These are phyloP conservation scores for Parnassius glacialis DNA, from an alignment of 2,888 invertebrate species.

Conservation along the genomic window DNA sequence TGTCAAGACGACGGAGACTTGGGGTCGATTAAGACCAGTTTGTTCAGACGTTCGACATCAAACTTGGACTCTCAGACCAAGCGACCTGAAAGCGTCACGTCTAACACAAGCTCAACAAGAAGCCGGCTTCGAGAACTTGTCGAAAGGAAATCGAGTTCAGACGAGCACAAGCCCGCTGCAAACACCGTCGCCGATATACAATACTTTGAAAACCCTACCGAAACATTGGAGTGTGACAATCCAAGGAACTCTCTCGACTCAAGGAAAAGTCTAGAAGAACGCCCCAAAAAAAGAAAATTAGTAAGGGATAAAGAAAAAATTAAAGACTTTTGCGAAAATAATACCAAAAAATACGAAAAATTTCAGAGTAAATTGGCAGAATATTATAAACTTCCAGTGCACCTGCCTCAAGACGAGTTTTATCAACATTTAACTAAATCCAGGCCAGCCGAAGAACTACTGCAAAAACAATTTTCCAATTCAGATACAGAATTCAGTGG, in stretches of 20 bases:
- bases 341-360: slow-evolving; percentile 72
- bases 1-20: slow-evolving; percentile 77
- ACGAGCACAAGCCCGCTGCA: slow-evolving; percentile 73
- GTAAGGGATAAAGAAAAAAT: slow-evolving; percentile 66
- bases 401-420: slow-evolving; percentile 75
- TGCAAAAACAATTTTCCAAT: slow-evolving; percentile 70
- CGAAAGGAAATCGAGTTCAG: slow-evolving; percentile 77
- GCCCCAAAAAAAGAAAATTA: slow-evolving; percentile 70
- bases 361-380: slow-evolving; percentile 76
- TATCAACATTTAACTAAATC: slow-evolving; percentile 74
- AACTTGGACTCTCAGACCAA: slow-evolving; percentile 69
- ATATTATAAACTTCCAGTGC: slow-evolving; percentile 71
- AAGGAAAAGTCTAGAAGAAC: slow-evolving; percentile 67
- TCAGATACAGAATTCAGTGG: slow-evolving; percentile 74
- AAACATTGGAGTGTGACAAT: slow-evolving; percentile 73
- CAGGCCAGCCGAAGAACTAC: slow-evolving; percentile 69
- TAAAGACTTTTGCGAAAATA: slow-evolving; percentile 51
- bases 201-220: slow-evolving; percentile 76
- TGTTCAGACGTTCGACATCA: slow-evolving; percentile 73
- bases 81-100: slow-evolving; percentile 74
- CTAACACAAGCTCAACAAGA: slow-evolving; percentile 76
- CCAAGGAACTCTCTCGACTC: slow-evolving; percentile 66
- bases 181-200: slow-evolving; percentile 73
- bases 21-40: slow-evolving; percentile 76
- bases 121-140: slow-evolving; percentile 78